Base-by-base conservation (phyloP, 2,113 vertebrate genomes). In the Hyla sarda region DNA sequence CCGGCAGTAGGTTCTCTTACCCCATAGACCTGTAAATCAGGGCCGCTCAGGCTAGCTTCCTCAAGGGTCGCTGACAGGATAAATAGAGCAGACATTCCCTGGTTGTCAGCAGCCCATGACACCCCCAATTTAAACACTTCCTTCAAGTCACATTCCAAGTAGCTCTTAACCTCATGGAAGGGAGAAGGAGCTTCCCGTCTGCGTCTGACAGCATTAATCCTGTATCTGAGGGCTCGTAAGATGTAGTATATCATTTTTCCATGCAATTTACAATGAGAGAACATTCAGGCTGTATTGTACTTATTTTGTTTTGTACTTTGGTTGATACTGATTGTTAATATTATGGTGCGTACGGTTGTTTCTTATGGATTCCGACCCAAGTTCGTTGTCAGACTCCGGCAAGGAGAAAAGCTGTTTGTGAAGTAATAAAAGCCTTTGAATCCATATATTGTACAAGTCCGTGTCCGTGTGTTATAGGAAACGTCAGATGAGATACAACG, bases 281-380 rank as follows among this genome's bases (percentile, higher is more conserved):
- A 37, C 1, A 10, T 25, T 32, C 25, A 34, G 83, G 50, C 56
- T 71, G 32, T 23, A 41, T 41, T 41, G 34, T 69, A 69, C 25
- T 50, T 74, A n/a, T n/a, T n/a, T n/a, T n/a, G n/a, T 77, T 75
- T 21, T 84, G 69, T 75, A 84, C 74, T 84, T 84, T 76, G 56
- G 54, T 84, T 84, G 82, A 45, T 74, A 47, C 34, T 47, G 52
- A 65, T 84, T 45, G 37, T 76, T 54, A 48, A 48, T 62, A 45
- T 47, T 58, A 75, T 58, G n/a, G n/a, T n/a, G n/a, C n/a, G 54
- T 76, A 30, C 47, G 65, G 34, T 71, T 50, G 37, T 76, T 62
- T 77, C 60, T n/a, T n/a, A 23, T 32, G 69, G n/a, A 71, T 73
- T 58, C 34, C 25, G 52, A 73, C 37, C 73, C 56, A 82, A 56